Base-by-base conservation (phyloP, 2,797 vertebrate genomes). In the Phataginus tetradactyla region DNA sequence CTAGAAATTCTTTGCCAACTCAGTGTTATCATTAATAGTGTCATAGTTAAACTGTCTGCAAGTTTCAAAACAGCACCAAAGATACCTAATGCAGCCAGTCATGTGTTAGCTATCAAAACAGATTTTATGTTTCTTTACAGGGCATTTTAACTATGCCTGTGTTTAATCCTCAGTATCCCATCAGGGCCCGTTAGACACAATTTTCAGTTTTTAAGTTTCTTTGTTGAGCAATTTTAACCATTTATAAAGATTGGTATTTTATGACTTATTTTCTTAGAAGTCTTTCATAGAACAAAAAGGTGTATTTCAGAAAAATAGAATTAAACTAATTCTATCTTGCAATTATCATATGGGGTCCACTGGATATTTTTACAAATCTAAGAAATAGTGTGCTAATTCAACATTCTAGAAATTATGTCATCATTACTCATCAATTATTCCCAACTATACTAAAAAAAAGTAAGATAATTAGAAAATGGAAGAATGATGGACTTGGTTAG, bases 1-100 rank as follows among this genome's bases (percentile, higher is more conserved):
- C 85, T 86, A 95, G 84, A 95, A 96, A 96, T 69, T 90, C 61
- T 91, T 61, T 91, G 49, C 49, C 85, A 95, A 90, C n/a, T 90
- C 49, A 75, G 34, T 85, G 92, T 96, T 71, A 95, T 91, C 78
- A 75, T 94, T 89, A 95, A 79, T 37, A 91, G 37, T 77, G 51
- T 55, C 80, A 72, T 91, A 83, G 90, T 95, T 94, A 91, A 96
- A 91, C n/a, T 88, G n/a, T 20, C 68, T 69, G 15, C 37, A 90
- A 80, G 25, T 93, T 93, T 93, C 78, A 94, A 86, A 91, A 84
- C 57, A 90, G 63, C 57, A 94, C 39, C 66, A 34, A 95, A 91
- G 71, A 72, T 17, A 91, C 63, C 59, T 14, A 15, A 15, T 5
- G 10, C 0, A 49, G 32, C 34, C 17, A 49, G 32, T 32, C 14